A percentile compares a stretch with the other conserved stretches of the same genome.
Evolutionary conservation across 2,888 invertebrate species (phyloP).

Genomic region (Autographa gamma): DNA sequence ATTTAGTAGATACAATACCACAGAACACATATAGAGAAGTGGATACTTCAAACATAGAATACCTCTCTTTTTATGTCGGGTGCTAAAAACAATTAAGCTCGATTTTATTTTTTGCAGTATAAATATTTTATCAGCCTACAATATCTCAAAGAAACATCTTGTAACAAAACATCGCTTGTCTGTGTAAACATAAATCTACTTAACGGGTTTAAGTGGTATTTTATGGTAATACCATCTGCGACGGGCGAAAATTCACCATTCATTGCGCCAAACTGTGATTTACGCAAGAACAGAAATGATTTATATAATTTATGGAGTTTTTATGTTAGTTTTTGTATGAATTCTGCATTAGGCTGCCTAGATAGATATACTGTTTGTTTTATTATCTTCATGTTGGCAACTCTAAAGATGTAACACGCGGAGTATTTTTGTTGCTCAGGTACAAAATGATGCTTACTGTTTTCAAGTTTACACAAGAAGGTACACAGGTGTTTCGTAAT

Average conservation of each 20-base stretch:
- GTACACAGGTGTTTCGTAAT: no score
- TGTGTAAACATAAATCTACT: constrained; percentile 61
- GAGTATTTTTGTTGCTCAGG: no score
- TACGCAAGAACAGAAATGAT: constrained; percentile 44
- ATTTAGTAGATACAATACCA: no score
- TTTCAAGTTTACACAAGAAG: no score
- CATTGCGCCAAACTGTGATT: constrained; percentile 64
- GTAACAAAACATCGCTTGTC: constrained; percentile 51
- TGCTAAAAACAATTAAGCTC: background rate
- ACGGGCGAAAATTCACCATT: constrained; percentile 62
- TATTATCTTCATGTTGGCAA: background rate
- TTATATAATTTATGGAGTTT: constrained; percentile 37
- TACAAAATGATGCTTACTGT: no score
- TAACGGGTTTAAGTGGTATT: constrained; percentile 63
- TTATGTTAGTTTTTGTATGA: constrained; percentile 29
- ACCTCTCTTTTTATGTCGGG: no score
- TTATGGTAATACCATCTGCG: constrained; percentile 64
- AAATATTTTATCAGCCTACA: constrained; percentile 32
- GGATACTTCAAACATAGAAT: no score
- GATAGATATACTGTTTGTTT: background rate
- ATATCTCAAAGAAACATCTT: constrained; percentile 49
- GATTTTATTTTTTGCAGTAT: constrained; percentile 7
- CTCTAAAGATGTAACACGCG: no score
- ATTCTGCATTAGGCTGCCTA: background rate
- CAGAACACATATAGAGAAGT: no score